Evolutionary conservation across 2,797 vertebrate genomes (phyloP).

Genomic region (Allenopithecus nigroviridis): DNA sequence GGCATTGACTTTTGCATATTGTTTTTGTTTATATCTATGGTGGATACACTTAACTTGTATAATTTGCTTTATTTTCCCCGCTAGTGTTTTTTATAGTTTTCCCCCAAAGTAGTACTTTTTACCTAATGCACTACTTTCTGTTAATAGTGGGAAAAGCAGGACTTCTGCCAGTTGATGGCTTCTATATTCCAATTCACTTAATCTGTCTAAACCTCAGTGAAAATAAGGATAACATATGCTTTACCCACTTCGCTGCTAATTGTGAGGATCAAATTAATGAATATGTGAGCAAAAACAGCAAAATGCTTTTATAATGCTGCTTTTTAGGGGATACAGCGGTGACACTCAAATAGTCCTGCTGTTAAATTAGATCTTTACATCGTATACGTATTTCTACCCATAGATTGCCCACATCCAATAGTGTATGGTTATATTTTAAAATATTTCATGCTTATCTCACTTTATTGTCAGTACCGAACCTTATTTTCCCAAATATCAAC

Average conservation of each 20-base stretch:
- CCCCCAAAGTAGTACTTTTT: background rate
- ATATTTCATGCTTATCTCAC: slow-evolving; percentile 16
- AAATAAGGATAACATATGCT: background rate
- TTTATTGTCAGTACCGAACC: background rate
- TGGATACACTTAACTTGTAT: background rate
- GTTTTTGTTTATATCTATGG: background rate
- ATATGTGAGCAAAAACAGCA: background rate
- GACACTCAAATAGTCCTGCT: background rate
- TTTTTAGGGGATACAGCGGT: background rate
- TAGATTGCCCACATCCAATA: background rate
- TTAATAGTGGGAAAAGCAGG: background rate
- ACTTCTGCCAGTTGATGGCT: background rate
- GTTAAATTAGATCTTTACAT: slow-evolving; percentile 19
- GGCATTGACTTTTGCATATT: background rate
- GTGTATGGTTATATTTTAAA: background rate
- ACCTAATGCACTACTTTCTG: background rate
- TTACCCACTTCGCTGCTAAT: background rate
- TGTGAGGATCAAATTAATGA: slow-evolving; percentile 21
- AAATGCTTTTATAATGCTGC: background rate
- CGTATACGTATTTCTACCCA: background rate
- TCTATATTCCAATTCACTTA: background rate
- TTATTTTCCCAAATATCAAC: background rate
- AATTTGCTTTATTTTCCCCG: background rate
- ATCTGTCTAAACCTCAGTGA: background rate
- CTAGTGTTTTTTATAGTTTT: background rate